Base-by-base conservation (phyloP, 2,113 vertebrate genomes). In the Antigone vipio region DNA sequence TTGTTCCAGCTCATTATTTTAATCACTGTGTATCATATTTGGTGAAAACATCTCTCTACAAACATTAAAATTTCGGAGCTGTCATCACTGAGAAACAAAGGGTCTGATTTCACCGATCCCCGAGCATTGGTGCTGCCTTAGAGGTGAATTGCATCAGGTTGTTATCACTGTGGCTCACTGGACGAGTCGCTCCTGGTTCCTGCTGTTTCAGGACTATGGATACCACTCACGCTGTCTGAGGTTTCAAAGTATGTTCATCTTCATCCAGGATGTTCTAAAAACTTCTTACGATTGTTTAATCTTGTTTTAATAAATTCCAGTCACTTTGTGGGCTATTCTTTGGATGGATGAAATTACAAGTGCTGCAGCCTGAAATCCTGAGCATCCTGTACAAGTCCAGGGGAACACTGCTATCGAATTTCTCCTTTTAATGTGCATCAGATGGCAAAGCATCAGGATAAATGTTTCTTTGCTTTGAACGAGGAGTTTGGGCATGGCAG, bases 1-100 rank as follows among this genome's bases (percentile, higher is more conserved):
- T 89, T 71, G 34, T 63, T 90, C 77, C 72, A 82, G 83, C 91
- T 94, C 92, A 69, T 93, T 95, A 95, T 77, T 97, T 97, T 94
- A 96, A 95, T 94, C 88, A 89, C 88, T 68, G 68, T 38, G 40
- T 82, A 92, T 92, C 94, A 53, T 91, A 83, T 87, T 97, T 94
- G 87, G 69, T 87, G 80, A 92, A 97, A 96, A 97, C 67, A 76
- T 74, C 34, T 80, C 91, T 93, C 67, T 69, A 44, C 77, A 80
- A 83, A 94, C 49, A 91, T 81, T 85, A 94, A 76, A 95, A 53
- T 75, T 26, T 67, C 5, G 5, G 88, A 95, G 71, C 89, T 66
- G 84, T 83, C 90, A 89, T 92, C 20, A 0, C 78, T 87, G 56
- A 84, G 83, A 93, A 96, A 91, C 69, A 92, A 93, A 91, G 62